Evolutionary conservation across 2,888 invertebrate species (phyloP), one percentile per base, ranked within the genome.

Genomic region (Nebria brevicollis): DNA sequence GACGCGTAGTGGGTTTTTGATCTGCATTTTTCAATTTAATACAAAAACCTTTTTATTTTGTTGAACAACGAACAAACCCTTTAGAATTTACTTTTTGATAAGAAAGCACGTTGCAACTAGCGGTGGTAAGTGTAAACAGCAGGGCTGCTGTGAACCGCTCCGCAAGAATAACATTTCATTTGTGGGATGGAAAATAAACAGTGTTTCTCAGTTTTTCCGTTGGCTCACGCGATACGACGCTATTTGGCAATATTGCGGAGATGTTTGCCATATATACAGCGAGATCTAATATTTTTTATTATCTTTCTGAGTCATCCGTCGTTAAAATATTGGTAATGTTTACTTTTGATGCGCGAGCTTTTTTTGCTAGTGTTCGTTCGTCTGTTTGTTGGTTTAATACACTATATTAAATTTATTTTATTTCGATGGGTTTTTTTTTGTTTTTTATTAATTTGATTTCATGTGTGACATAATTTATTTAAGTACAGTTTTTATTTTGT

Each of bases 121-220:
- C 72, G 66, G 15, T 64, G 25, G 15, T 64, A 43, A 41, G 75
- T 20, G 70, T 79, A 75, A 75, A 79, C 75, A 80, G 75, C 54
- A 54, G 54, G 54, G 11, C 13, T 7, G 54, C 54, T 54, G 54
- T 8, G 65, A 20, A 54, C 75, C 70, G 11, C 75, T 81, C 81
- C 83, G 79, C 83, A 83, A 83, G 84, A 85, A 85, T 85, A 85
- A 86, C 85, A 85, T 86, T 86, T 85, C 85, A 86, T 86, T 86
- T 85, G 85, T 84, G 84, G 85, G 86, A 86, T 86, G 86, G 86
- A 86, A 86, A 85, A 85, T 85, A 86, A 86, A 86, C 86, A 86
- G 81, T 83, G 74, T 80, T 80, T 79, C 54, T 66, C 54, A 54
- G 54, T 54, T 54, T 54, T 54, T 54, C 54, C 54, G 54, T 34